phyloP scores from a whole-genome alignment of 2,797 vertebrate genomes.

The Brachyalestes nurse region DNA sequence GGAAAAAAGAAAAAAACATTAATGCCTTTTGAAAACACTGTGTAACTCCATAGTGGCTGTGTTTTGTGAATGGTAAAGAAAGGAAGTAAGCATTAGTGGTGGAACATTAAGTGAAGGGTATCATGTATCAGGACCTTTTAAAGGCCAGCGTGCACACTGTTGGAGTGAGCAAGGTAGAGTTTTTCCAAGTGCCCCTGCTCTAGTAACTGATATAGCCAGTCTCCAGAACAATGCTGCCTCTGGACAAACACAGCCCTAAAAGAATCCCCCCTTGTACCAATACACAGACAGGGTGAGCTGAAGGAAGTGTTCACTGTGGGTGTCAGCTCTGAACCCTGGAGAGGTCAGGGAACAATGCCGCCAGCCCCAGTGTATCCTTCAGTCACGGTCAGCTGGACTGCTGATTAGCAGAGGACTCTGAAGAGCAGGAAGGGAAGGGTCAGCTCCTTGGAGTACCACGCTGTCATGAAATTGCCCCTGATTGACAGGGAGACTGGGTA shows the following conservation, averaged over 20 bases:
- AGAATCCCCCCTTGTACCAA: background rate
- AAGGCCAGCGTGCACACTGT: constrained; percentile 19
- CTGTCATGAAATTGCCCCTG: constrained; percentile 5
- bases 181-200: constrained; percentile 5
- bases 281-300: background rate
- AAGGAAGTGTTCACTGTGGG: constrained; percentile 10
- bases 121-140: constrained; percentile 29
- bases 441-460: background rate
- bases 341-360: constrained; percentile 18
- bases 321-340: background rate
- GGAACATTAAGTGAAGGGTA: constrained; percentile 21
- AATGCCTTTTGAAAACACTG: constrained; percentile 8
- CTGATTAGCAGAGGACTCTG: constrained; percentile 2
- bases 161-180: background rate
- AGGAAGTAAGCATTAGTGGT: background rate
- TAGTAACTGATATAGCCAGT: background rate
- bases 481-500: constrained; percentile 17
- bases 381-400: constrained; percentile 27
- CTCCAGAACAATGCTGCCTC: constrained; percentile 7
- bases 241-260: constrained; percentile 7
- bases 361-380: constrained; percentile 14
- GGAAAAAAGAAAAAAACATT: background rate
- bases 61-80: constrained; percentile 20
- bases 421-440: constrained; percentile 1
- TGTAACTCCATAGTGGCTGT: constrained; percentile 7